A percentile compares a stretch with the other conserved stretches of the same genome.
Conservation (phyloP, 2,113 vertebrate species). For the Hydropotes inermis region DNA sequence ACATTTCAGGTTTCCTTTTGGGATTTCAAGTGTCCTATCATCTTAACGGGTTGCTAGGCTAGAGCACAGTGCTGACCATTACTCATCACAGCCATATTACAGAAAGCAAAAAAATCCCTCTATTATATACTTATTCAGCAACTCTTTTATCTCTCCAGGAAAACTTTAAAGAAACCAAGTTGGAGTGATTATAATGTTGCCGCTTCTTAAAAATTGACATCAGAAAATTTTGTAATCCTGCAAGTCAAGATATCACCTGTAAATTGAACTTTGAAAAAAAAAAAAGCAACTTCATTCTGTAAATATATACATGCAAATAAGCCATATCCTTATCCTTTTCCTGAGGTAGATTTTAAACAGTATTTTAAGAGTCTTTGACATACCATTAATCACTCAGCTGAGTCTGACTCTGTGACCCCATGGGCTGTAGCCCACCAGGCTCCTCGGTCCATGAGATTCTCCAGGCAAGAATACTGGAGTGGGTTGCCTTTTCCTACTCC, state of each 20-base stretch:
- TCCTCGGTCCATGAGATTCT: not conserved
- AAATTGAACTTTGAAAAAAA: slow-evolving; percentile 41
- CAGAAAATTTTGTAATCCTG: not conserved
- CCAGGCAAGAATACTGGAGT: not conserved
- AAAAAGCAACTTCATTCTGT: not conserved
- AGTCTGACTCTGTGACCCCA: not conserved
- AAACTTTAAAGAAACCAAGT: slow-evolving; percentile 48
- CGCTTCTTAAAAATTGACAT: slow-evolving; percentile 34
- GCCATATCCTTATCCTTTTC: not conserved
- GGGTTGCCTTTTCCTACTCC: not conserved
- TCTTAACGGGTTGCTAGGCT: slow-evolving; percentile 41
- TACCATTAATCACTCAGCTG: not conserved
- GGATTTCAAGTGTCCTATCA: not conserved
- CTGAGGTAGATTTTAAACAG: slow-evolving; percentile 21
- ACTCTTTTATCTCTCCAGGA: slow-evolving; percentile 39
- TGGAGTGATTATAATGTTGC: slow-evolving; percentile 12
- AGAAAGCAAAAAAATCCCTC: slow-evolving; percentile 2
- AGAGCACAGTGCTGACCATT: slow-evolving; percentile 16
- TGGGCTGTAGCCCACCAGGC: not conserved
- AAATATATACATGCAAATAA: slow-evolving; percentile 21
- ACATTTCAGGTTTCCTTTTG: slow-evolving; percentile 6
- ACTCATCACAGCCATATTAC: slow-evolving; percentile 43
- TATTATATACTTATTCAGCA: slow-evolving; percentile 33
- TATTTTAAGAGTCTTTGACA: slow-evolving; percentile 34
- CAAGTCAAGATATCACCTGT: slow-evolving; percentile 32